Conservation (phyloP, 2,888 invertebrate genomes). For the Catocala fraxini region DNA sequence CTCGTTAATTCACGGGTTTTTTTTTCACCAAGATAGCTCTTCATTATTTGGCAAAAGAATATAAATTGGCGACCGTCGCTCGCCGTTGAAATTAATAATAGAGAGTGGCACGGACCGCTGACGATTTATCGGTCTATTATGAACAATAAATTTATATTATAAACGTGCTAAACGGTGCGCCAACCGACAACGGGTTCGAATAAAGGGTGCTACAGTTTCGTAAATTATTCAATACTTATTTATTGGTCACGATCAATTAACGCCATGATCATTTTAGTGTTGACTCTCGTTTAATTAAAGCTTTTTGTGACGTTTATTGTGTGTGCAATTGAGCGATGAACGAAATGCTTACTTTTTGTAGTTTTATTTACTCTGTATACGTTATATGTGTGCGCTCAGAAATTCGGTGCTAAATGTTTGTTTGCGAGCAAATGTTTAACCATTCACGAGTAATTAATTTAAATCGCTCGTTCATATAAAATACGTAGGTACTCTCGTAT, state of each 20-base stretch:
- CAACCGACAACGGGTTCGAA: conserved; percentile 29
- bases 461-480: too few species aligned
- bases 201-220: conserved; percentile 28
- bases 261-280: conserved; percentile 19
- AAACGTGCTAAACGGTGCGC: conserved; percentile 57
- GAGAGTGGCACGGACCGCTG: conserved; percentile 52
- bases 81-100: conserved; percentile 73
- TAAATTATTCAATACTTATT: conserved; percentile 44
- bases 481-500: too few species aligned
- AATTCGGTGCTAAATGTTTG: too few species aligned
- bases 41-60: conserved; percentile 72
- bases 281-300: conserved; percentile 20
- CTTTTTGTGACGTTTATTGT: conserved; percentile 9
- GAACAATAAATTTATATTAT: conserved; percentile 71
- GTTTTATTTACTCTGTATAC: too few species aligned
- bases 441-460: too few species aligned
- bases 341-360: too few species aligned
- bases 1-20: conserved; percentile 59
- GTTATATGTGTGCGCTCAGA: not conserved
- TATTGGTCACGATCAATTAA: conserved; percentile 37
- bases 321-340: conserved; percentile 3
- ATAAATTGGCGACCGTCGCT: conserved; percentile 59
- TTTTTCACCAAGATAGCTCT: conserved; percentile 62
- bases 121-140: conserved; percentile 74
- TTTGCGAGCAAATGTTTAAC: too few species aligned